These are phyloP conservation scores for Brachynemurus nebulosus DNA, from an alignment of 2,888 invertebrate genomes.

Conservation along the genomic window DNA sequence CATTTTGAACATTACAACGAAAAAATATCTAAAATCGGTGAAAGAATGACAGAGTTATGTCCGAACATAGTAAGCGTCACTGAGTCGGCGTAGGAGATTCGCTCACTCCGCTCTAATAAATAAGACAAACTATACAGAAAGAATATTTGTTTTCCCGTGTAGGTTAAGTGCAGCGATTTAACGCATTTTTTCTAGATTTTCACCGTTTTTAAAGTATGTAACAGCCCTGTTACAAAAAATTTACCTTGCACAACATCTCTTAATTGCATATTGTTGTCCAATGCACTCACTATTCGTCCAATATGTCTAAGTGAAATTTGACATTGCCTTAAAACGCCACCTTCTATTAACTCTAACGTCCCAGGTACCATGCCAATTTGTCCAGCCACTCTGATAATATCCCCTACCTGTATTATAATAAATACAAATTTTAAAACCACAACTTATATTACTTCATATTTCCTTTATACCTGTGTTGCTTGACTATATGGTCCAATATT, in stretches of 20 bases:
- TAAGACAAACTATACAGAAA: too few relatives aligned
- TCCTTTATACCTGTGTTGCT: slow-evolving; percentile 71
- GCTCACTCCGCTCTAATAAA: too few relatives aligned
- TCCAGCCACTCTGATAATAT: slow-evolving; percentile 76
- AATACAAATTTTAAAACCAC: background rate
- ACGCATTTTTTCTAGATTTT: too few relatives aligned
- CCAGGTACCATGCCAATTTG: slow-evolving; percentile 85
- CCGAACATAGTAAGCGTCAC: too few relatives aligned
- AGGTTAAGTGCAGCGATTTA: too few relatives aligned
- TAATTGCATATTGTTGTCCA: slow-evolving; percentile 61
- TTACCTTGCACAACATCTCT: slow-evolving; percentile 66
- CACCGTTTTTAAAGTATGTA: too few relatives aligned
- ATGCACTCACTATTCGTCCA: slow-evolving; percentile 65
- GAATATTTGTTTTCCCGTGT: too few relatives aligned
- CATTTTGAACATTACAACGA: too few relatives aligned
- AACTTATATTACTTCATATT: slow-evolving; percentile 19
- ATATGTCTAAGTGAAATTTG: slow-evolving; percentile 74
- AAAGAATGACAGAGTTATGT: too few relatives aligned
- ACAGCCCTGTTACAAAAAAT: too few relatives aligned
- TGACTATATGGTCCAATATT: slow-evolving; percentile 96
- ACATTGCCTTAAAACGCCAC: slow-evolving; percentile 70
- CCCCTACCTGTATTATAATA: slow-evolving; percentile 73
- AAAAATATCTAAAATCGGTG: too few relatives aligned
- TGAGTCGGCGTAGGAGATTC: too few relatives aligned
- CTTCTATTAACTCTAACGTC: slow-evolving; percentile 56